Percentiles rank a stretch among this genome's conserved stretches.
phyloP scores from a whole-genome alignment of 2,797 vertebrate genomes.

The Danio tinwini region DNA sequence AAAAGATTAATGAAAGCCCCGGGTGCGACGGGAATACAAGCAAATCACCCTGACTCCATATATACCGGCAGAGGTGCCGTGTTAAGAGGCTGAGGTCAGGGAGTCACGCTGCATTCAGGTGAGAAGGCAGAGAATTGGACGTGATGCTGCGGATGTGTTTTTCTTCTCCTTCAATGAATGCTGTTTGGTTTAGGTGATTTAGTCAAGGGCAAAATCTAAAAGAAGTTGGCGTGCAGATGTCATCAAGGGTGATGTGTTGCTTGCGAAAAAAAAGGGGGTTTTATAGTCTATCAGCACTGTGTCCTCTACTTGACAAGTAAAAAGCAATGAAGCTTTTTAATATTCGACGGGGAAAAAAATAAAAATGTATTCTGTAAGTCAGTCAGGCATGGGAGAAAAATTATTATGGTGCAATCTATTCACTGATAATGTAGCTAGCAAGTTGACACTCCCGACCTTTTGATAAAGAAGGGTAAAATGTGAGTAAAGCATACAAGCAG shows the following conservation, averaged over 20 bases:
- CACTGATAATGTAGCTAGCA: not conserved
- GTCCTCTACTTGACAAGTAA: conserved; percentile 22
- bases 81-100: conserved; percentile 23
- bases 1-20: conserved; percentile 58
- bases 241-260: not conserved
- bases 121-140: conserved; percentile 21
- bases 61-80: not conserved
- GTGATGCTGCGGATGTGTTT: not conserved
- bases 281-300: not conserved
- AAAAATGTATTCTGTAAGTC: not conserved
- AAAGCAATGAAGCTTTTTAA: conserved; percentile 15
- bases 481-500: no score
- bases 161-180: not conserved
- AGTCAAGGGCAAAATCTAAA: conserved; percentile 7
- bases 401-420: conserved; percentile 31
- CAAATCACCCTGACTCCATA: conserved; percentile 38
- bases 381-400: not conserved
- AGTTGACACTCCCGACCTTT: no score
- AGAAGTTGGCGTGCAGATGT: not conserved
- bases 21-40: conserved; percentile 43
- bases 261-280: not conserved
- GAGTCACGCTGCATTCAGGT: conserved; percentile 15
- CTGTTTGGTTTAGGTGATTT: not conserved
- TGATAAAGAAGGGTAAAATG: no score
- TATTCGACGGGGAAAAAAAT: not conserved